Evolutionary conservation across 2,113 vertebrate genomes (phyloP), one percentile per base, ranked within the genome.

Genomic region (Ondatra zibethicus): DNA sequence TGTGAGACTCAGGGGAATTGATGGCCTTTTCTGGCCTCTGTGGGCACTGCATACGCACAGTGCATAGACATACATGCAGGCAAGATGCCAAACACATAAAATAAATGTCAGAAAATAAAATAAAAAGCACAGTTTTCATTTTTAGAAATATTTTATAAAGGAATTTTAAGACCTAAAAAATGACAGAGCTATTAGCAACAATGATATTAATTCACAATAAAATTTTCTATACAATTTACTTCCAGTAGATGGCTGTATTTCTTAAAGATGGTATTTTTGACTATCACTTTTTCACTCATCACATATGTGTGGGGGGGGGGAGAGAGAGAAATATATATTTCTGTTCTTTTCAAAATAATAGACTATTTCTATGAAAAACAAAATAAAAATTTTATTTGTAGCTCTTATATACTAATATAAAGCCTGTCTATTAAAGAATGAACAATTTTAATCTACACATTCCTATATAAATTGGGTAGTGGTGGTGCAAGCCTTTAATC

Each of bases 401-500:
- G 66, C 2, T 88, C 1, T 77, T 96, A 16, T 63, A 36, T 58
- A 93, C 84, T 50, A 95, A 77, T 91, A 76, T 61, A 89, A 89
- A 94, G 73, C 33, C 27, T 42, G 84, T 77, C 5, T 92, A 7
- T 55, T 88, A 92, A 85, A 63, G 50, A 95, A 61, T 39, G 92
- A 89, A 45, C 14, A 96, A 42, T 19, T 91, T 85, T 89, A 91
- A 61, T 92, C 55, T 89, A 93, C 97, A 82, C 25, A 63, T 66
- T 21, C 7, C 36, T 92, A 42, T 42, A 75, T 75, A 42, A 45
- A 5, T 13, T 77, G 42, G 42, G 75, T 16, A 13, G 39, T 47
- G 75, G 27, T 47, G 27, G 42, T 11, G 2, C 11, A 77, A 2
- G 13, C 27, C 27, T 77, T 47, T 47, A 77, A 77, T 77, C 42